Percentiles rank a stretch among this genome's conserved stretches.
phyloP scores from a whole-genome alignment of 2,888 invertebrate genomes.

The Acleris holmiana region DNA sequence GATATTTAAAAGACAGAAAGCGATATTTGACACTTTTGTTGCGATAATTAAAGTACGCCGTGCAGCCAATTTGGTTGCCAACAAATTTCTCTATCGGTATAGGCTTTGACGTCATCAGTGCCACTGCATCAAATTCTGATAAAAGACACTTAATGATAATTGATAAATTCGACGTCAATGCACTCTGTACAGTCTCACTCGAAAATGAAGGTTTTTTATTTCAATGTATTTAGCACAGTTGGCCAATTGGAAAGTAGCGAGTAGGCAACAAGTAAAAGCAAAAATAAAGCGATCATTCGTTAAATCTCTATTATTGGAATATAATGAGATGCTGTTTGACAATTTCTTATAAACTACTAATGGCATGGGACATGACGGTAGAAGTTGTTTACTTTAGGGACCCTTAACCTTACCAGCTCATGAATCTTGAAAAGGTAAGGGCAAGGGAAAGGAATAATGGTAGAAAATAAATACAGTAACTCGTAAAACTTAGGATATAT shows the following conservation, averaged over 20 bases:
- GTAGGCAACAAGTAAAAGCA: slow-evolving; percentile 16
- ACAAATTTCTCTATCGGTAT: slow-evolving; percentile 36
- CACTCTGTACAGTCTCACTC: slow-evolving; percentile 45
- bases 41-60: slow-evolving; percentile 1
- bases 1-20: too few species aligned
- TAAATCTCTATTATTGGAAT: slow-evolving; percentile 4
- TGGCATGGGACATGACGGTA: too few species aligned
- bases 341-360: neutral
- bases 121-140: slow-evolving; percentile 48
- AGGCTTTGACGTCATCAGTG: slow-evolving; percentile 47
- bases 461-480: too few species aligned
- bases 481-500: too few species aligned
- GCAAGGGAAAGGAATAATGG: too few species aligned
- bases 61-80: slow-evolving; percentile 20
- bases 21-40: slow-evolving; percentile 1
- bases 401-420: too few species aligned
- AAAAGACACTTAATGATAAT: slow-evolving; percentile 53
- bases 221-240: slow-evolving; percentile 19
- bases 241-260: slow-evolving; percentile 29
- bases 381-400: too few species aligned
- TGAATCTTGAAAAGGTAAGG: too few species aligned
- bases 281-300: slow-evolving; percentile 20
- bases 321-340: slow-evolving; percentile 18
- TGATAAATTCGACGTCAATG: slow-evolving; percentile 46
- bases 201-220: slow-evolving; percentile 34